phyloP scores from a whole-genome alignment of 2,113 vertebrate genomes.

The Macquaria ambigua region DNA sequence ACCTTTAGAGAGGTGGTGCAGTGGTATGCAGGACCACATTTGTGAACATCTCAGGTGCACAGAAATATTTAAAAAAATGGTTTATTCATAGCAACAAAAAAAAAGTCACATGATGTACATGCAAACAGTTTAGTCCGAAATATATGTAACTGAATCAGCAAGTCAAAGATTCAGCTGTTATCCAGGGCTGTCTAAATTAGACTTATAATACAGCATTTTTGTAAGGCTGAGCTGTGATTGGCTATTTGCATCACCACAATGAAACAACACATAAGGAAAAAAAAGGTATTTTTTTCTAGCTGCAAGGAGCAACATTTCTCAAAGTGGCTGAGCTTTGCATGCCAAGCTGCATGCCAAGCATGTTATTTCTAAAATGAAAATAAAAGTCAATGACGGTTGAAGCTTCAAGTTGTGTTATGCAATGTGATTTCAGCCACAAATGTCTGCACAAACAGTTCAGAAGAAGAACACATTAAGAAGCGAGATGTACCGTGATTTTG shows the following conservation, averaged over 20 bases:
- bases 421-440: slow-evolving; percentile 19
- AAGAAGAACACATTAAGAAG: background rate
- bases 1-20: background rate
- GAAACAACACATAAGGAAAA: background rate
- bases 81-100: background rate
- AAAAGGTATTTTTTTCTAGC: background rate
- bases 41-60: background rate
- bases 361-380: slow-evolving; percentile 22
- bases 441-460: slow-evolving; percentile 1
- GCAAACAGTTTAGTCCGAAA: no score
- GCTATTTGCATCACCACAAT: background rate
- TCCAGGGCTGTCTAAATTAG: background rate
- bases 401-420: slow-evolving; percentile 10
- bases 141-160: background rate
- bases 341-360: background rate
- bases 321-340: background rate
- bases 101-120: background rate
- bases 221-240: background rate
- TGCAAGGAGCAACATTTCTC: background rate
- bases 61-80: background rate
- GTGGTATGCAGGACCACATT: background rate
- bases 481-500: slow-evolving; percentile 4
- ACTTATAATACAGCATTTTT: background rate
- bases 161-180: background rate
- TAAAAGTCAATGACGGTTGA: slow-evolving; percentile 8